These are phyloP conservation scores for Choristoneura fumiferana DNA, from an alignment of 1,140 invertebrate genomes.

Conservation along the genomic window DNA sequence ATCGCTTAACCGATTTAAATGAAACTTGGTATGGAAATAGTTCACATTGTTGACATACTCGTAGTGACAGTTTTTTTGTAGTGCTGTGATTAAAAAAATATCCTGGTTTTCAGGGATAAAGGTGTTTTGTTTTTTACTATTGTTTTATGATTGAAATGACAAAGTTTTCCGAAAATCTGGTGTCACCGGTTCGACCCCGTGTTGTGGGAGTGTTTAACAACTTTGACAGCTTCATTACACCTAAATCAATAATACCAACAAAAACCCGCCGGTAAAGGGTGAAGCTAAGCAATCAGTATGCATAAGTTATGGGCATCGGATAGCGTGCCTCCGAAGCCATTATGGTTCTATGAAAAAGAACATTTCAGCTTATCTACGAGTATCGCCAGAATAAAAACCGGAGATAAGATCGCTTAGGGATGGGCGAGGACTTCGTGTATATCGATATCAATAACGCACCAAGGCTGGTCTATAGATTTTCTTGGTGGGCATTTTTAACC, in stretches of 20 bases:
- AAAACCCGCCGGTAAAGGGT: constrained; percentile 56
- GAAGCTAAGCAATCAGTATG: constrained; percentile 67
- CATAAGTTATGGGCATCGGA: constrained; percentile 68
- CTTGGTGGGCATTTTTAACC: too few species aligned
- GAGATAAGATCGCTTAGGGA: constrained; percentile 64
- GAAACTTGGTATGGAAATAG: too few species aligned
- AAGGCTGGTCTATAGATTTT: too few species aligned
- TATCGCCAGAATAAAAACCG: constrained; percentile 75
- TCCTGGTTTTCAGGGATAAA: too few species aligned
- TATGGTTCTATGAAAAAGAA: constrained; percentile 76
- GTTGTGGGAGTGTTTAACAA: not conserved
- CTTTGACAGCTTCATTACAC: constrained; percentile 12
- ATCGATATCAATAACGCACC: constrained; percentile 43
- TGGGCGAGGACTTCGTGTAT: constrained; percentile 24
- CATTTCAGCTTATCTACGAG: constrained; percentile 71
- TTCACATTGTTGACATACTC: too few species aligned
- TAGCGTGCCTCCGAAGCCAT: constrained; percentile 67
- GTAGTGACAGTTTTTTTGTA: too few species aligned
- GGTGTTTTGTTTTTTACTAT: too few species aligned
- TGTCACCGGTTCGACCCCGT: too few species aligned
- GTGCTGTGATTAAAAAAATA: too few species aligned
- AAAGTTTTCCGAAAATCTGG: too few species aligned
- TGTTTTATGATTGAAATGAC: too few species aligned
- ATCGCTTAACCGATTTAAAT: too few species aligned
- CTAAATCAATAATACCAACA: constrained; percentile 31